These are phyloP conservation scores for Heteronetta atricapilla DNA, from an alignment of 2,113 vertebrate species.

Conservation along the genomic window DNA sequence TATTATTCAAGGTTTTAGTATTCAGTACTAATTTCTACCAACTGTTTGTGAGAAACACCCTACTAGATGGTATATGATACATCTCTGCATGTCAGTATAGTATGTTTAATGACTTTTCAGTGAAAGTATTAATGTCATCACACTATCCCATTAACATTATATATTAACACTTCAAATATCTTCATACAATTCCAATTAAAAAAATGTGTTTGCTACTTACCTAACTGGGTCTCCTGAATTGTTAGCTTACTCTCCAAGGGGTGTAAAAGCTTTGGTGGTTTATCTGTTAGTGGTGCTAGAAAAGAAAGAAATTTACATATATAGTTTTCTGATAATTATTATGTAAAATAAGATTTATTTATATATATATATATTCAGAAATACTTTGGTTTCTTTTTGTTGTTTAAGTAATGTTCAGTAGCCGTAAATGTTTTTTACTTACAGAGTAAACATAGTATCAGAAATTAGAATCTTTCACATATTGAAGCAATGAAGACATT, in stretches of 20 bases:
- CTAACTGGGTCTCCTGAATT: constrained; percentile 89
- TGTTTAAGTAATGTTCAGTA: neutral
- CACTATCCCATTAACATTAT: neutral
- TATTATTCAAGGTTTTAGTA: neutral
- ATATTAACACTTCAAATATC: neutral
- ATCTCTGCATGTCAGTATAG: neutral
- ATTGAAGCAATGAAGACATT: neutral
- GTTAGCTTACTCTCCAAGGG: constrained; percentile 92
- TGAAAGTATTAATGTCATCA: neutral
- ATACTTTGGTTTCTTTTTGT: neutral
- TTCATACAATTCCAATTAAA: neutral
- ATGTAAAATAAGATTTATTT: neutral
- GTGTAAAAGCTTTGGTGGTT: constrained; percentile 94
- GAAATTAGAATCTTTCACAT: neutral
- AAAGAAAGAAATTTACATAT: constrained; percentile 69
- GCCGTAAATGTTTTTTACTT: neutral
- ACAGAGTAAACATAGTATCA: neutral
- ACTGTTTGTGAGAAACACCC: neutral
- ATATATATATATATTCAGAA: neutral
- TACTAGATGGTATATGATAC: neutral
- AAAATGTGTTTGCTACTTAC: constrained; percentile 78
- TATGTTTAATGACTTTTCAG: neutral
- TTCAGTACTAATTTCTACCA: neutral
- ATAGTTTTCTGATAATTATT: constrained; percentile 31
- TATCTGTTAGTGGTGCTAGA: constrained; percentile 97